Conservation (phyloP, 2,888 invertebrate species). For the Loripinus fragilis region DNA sequence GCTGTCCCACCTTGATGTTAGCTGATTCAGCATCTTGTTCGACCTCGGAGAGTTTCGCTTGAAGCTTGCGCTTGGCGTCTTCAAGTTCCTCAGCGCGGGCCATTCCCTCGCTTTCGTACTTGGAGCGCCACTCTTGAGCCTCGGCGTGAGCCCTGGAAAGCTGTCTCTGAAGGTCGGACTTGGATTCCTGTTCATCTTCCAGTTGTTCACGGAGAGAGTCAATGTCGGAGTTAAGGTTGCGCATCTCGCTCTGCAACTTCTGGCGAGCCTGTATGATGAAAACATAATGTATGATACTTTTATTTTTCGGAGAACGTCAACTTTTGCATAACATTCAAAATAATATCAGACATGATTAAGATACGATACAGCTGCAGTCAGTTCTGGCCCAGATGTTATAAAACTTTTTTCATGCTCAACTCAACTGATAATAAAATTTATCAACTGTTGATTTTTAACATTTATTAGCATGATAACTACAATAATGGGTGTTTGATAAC, state of each 20-base stretch:
- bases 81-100: slow-evolving; percentile 86
- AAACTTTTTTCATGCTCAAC: no score
- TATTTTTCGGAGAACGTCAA: no score
- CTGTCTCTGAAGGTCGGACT: slow-evolving; percentile 99
- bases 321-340: no score
- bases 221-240: slow-evolving; percentile 99
- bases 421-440: no score
- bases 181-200: slow-evolving; percentile 99
- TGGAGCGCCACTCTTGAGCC: slow-evolving; percentile 98
- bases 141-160: slow-evolving; percentile 99
- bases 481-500: no score
- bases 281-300: no score
- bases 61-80: slow-evolving; percentile 86
- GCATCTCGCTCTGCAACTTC: slow-evolving; percentile 90
- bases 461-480: no score
- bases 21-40: slow-evolving; percentile 99
- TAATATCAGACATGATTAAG: no score
- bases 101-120: slow-evolving; percentile 94
- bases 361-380: no score
- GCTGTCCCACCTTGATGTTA: slow-evolving; percentile 95
- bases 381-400: no score
- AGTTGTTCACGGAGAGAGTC: slow-evolving; percentile 99
- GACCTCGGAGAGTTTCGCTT: slow-evolving; percentile 97
- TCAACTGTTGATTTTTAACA: no score
- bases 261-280: slow-evolving; percentile 74